Evolutionary conservation across 2,888 invertebrate genomes (phyloP), one percentile per base, ranked within the genome.

Genomic region (Pachydiplax longipennis): DNA sequence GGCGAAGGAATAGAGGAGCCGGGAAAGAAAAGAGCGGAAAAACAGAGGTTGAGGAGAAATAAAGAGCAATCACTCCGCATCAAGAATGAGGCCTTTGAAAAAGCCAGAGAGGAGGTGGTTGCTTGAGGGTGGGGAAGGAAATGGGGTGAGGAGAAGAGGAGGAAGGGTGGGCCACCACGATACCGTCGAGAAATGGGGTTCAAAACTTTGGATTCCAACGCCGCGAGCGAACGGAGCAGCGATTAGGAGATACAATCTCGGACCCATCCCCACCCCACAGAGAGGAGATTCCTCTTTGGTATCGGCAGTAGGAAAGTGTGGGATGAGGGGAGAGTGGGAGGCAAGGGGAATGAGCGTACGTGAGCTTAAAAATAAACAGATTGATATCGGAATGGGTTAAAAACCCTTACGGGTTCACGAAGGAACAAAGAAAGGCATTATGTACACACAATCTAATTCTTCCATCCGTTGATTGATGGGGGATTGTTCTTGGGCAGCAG

Each of bases 351-450:
- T 87, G 87, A 87, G 87, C 61, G 87, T 87, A 87, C 87, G 87
- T 87, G 87, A 87, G 87, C 87, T 87, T 87, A 87, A 87, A 87
- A 87, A 87, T 87, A 87, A 87, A 87, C 87, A 87, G 87, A 87
- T 87, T 58, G 87, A 87, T 87, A 87, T 87, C 87, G 87, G 87
- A 87, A 87, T 87, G 87, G 87, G 87, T 87, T 87, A 87, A 61
- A 87, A 87, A 87, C 87, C 87, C 87, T 87, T 37, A 87, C 87
- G 87, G 87, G 87, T 87, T 87, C 87, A 87, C 87, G 87, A 87
- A 87, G 87, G 87, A 87, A 87, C 87, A 87, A 87, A 87, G 87
- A 87, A 87, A 87, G 87, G 87, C 61, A 87, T 87, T 87, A 87
- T 87, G 61, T 87, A 87, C 87, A 87, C 87, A 87, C 87, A 87